These are phyloP conservation scores for Centropyge bicolor DNA, from an alignment of 2,797 vertebrate species.

Conservation along the genomic window DNA sequence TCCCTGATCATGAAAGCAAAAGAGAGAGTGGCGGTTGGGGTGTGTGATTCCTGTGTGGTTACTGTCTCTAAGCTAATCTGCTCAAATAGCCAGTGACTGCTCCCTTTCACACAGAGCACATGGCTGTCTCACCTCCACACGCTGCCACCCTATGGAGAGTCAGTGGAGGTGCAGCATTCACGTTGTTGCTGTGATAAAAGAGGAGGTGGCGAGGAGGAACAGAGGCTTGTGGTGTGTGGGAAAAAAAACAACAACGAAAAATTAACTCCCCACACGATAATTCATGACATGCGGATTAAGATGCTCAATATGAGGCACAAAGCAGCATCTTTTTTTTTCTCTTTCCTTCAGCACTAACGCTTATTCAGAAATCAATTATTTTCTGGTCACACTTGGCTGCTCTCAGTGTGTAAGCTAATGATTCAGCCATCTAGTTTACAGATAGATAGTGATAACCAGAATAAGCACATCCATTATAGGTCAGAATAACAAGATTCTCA, in stretches of 20 bases:
- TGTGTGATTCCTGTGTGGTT: slow-evolving; percentile 78
- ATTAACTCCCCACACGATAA: slow-evolving; percentile 39
- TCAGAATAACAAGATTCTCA: slow-evolving; percentile 52
- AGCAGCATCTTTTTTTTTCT: slow-evolving; percentile 18
- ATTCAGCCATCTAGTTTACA: slow-evolving; percentile 72
- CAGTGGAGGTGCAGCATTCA: slow-evolving; percentile 60
- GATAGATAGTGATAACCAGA: slow-evolving; percentile 65
- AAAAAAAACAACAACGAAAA: slow-evolving; percentile 37
- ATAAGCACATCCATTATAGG: slow-evolving; percentile 61
- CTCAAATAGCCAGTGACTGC: slow-evolving; percentile 73
- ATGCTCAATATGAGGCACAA: slow-evolving; percentile 50
- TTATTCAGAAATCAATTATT: slow-evolving; percentile 78
- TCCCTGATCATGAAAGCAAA: slow-evolving; percentile 33
- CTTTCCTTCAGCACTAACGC: slow-evolving; percentile 6
- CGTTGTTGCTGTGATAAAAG: slow-evolving; percentile 54
- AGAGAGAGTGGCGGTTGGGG: slow-evolving; percentile 67
- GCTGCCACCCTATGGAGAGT: slow-evolving; percentile 85
- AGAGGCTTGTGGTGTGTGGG: slow-evolving; percentile 35
- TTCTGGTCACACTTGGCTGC: slow-evolving; percentile 68
- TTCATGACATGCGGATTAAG: slow-evolving; percentile 52
- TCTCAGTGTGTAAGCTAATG: slow-evolving; percentile 68
- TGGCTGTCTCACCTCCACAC: slow-evolving; percentile 74
- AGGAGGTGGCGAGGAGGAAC: slow-evolving; percentile 14
- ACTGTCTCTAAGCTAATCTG: slow-evolving; percentile 71
- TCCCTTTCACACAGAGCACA: slow-evolving; percentile 73